phyloP scores from a whole-genome alignment of 2,888 invertebrate genomes.

The Teinopalpus imperialis region DNA sequence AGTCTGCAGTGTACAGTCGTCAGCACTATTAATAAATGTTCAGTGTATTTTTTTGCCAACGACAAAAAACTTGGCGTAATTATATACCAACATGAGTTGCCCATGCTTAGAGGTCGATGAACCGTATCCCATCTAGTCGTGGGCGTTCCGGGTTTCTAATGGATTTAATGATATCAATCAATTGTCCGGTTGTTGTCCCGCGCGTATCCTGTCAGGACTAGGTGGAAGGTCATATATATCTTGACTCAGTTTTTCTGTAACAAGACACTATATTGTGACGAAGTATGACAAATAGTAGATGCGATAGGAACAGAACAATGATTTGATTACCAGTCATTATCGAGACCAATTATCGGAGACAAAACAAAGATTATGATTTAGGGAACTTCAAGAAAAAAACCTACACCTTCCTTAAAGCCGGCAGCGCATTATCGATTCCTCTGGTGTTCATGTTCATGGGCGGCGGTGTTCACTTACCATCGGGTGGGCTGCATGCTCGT shows the following conservation, averaged over 20 bases:
- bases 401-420: no score
- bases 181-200: slow-evolving; percentile 45
- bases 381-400: no score
- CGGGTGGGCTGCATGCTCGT: no score
- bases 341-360: no score
- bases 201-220: slow-evolving; percentile 1
- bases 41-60: slow-evolving; percentile 20
- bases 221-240: not conserved
- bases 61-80: slow-evolving; percentile 37
- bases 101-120: slow-evolving; percentile 43
- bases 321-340: no score
- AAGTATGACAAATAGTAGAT: no score
- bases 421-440: no score
- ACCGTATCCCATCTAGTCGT: slow-evolving; percentile 27
- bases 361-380: no score
- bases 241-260: not conserved
- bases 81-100: slow-evolving; percentile 41
- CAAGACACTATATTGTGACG: not conserved
- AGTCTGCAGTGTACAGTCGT: slow-evolving; percentile 28
- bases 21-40: slow-evolving; percentile 30
- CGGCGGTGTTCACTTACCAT: no score
- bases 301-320: no score
- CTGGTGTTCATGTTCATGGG: no score
- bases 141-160: slow-evolving; percentile 14
- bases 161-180: slow-evolving; percentile 40